Percentiles rank a stretch among this genome's conserved stretches.
These are phyloP conservation scores for Lysandra coridon DNA, from an alignment of 2,888 invertebrate species.

Conservation along the genomic window DNA sequence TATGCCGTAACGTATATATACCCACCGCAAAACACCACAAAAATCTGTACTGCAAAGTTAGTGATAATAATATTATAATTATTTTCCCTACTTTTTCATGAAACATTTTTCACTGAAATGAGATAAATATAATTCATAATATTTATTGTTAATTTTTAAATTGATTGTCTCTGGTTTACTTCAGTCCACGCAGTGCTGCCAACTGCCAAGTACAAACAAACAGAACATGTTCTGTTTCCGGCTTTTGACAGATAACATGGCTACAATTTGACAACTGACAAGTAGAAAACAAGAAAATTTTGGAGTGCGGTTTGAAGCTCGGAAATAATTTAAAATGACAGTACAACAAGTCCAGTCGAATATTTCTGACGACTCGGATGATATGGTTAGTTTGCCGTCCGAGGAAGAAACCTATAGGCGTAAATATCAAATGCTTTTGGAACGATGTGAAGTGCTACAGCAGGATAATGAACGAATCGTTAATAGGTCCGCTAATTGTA, in stretches of 20 bases:
- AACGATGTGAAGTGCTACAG: conserved; percentile 87
- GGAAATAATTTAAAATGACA: conserved; percentile 81
- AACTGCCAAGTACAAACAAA: neutral
- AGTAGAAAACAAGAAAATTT: conserved; percentile 67
- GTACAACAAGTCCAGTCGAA: conserved; percentile 77
- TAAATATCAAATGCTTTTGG: conserved; percentile 86
- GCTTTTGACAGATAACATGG: conserved; percentile 30
- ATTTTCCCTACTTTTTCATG: too few species aligned
- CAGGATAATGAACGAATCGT: conserved; percentile 89
- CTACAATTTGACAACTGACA: conserved; percentile 47
- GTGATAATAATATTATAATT: too few species aligned
- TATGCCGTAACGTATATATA: too few species aligned
- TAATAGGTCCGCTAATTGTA: conserved; percentile 74
- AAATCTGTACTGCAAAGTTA: too few species aligned
- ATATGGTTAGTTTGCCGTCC: conserved; percentile 77
- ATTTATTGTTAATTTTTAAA: too few species aligned
- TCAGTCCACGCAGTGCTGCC: neutral
- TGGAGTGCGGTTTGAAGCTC: conserved; percentile 68
- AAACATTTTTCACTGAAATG: too few species aligned
- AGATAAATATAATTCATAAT: too few species aligned
- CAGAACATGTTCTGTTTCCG: neutral
- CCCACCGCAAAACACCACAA: too few species aligned
- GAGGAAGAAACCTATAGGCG: conserved; percentile 86
- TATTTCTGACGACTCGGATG: conserved; percentile 79
- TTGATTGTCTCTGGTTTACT: neutral